Evolutionary conservation across 1,140 invertebrate species (phyloP).

Genomic region (Aphelinus atriplicis): DNA sequence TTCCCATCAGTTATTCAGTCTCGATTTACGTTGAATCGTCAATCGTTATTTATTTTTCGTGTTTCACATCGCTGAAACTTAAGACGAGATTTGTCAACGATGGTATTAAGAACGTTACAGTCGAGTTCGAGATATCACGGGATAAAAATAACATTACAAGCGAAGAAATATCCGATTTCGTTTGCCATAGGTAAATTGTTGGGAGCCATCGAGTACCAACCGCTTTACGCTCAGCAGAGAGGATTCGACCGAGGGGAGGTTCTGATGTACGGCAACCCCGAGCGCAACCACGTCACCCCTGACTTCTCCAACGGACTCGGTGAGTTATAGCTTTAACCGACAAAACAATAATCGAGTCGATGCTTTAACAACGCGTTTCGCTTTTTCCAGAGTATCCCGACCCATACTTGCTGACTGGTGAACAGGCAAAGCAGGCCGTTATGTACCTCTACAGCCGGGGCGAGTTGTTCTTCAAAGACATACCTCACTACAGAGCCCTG

Average conservation of each 20-base stretch:
- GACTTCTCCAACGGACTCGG: slow-evolving; percentile 54
- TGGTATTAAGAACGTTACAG: too few species aligned
- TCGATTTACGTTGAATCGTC: not conserved
- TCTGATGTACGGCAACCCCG: slow-evolving; percentile 41
- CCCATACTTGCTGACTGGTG: slow-evolving; percentile 66
- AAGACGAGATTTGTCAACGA: too few species aligned
- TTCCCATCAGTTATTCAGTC: not conserved
- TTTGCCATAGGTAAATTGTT: too few species aligned
- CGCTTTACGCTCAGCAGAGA: too few species aligned
- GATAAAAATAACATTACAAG: too few species aligned
- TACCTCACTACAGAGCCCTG: slow-evolving; percentile 71
- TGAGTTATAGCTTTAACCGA: slow-evolving; percentile 32
- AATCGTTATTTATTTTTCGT: not conserved
- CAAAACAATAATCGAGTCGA: too few species aligned
- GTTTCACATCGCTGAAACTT: not conserved
- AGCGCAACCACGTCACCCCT: slow-evolving; percentile 45
- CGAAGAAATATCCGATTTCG: too few species aligned
- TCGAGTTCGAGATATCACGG: too few species aligned
- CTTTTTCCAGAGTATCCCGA: slow-evolving; percentile 53
- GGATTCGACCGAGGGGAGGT: too few species aligned
- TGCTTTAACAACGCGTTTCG: too few species aligned
- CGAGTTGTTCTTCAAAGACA: slow-evolving; percentile 71
- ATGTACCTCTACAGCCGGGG: slow-evolving; percentile 65
- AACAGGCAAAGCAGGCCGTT: slow-evolving; percentile 66
- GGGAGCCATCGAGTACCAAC: too few species aligned